Percentiles rank a stretch among this genome's conserved stretches.
Evolutionary conservation across 2,113 vertebrate genomes (phyloP).

Genomic region (Tonatia bakeri): DNA sequence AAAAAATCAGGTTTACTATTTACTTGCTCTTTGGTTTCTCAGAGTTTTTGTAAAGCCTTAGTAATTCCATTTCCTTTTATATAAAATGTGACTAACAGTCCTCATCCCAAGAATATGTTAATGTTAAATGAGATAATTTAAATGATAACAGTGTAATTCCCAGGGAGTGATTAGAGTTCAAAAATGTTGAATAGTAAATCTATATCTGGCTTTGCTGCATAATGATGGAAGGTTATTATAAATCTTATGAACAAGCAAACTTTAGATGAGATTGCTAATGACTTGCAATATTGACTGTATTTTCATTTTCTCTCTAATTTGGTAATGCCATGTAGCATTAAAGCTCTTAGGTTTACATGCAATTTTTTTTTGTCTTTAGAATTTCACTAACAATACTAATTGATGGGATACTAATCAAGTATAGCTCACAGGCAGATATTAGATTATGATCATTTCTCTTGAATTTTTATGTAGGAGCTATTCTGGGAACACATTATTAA

Average conservation of each 20-base stretch:
- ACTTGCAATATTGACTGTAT: not conserved
- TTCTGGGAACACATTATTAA: constrained; percentile 4
- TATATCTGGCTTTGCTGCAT: not conserved
- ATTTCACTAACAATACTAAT: not conserved
- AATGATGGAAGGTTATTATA: not conserved
- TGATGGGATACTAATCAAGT: not conserved
- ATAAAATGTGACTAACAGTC: not conserved
- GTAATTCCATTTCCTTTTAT: not conserved
- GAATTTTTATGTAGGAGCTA: constrained; percentile 18
- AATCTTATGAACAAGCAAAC: not conserved
- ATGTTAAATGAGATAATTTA: constrained; percentile 5
- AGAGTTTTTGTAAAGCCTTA: not conserved
- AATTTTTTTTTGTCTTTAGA: not conserved
- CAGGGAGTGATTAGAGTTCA: not conserved
- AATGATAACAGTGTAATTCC: not conserved
- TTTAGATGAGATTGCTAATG: not conserved
- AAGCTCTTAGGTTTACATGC: not conserved
- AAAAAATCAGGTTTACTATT: not conserved
- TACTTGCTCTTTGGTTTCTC: not conserved
- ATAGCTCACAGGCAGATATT: not conserved
- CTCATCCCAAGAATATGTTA: not conserved
- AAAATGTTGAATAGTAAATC: not conserved
- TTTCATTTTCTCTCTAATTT: constrained; percentile 1
- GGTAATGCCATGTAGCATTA: not conserved
- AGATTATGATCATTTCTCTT: constrained; percentile 33